Evolutionary conservation across 2,888 invertebrate genomes (phyloP).

Genomic region (Synanthedon tipuliformis): DNA sequence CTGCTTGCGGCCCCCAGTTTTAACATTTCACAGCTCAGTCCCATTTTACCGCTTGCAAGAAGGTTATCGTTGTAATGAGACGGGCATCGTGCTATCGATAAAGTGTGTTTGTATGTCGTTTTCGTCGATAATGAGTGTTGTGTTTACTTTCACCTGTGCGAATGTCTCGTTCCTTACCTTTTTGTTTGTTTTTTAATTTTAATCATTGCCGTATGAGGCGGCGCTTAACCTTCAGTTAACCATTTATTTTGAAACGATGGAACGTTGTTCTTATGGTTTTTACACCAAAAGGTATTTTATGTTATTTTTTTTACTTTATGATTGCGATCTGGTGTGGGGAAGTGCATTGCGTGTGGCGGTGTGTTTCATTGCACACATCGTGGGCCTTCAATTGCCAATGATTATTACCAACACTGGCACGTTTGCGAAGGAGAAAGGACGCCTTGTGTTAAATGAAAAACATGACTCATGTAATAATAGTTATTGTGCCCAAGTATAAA

Average conservation of each 20-base stretch:
- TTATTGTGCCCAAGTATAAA: background rate
- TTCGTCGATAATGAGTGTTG: conserved; percentile 69
- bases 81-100: conserved; percentile 65
- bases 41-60: conserved; percentile 62
- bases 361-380: conserved; percentile 12
- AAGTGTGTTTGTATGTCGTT: conserved; percentile 71
- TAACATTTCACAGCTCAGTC: conserved; percentile 27
- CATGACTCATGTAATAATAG: background rate
- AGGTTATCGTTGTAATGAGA: conserved; percentile 65
- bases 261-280: conserved; percentile 84
- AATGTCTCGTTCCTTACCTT: conserved; percentile 66
- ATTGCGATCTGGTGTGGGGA: conserved; percentile 52
- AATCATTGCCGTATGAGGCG: conserved; percentile 66
- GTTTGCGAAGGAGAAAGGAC: conserved; percentile 15
- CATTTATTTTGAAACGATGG: conserved; percentile 77
- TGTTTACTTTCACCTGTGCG: conserved; percentile 69
- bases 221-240: conserved; percentile 68
- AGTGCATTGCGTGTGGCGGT: conserved; percentile 56
- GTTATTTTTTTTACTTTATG: conserved; percentile 65
- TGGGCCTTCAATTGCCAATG: conserved; percentile 20
- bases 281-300: conserved; percentile 84
- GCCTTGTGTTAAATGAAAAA: background rate
- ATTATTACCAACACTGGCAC: conserved; percentile 15
- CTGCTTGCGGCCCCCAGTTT: conserved; percentile 5
- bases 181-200: conserved; percentile 61